Base-by-base conservation (phyloP, 2,888 invertebrate genomes). In the Ennomos erosarius region DNA sequence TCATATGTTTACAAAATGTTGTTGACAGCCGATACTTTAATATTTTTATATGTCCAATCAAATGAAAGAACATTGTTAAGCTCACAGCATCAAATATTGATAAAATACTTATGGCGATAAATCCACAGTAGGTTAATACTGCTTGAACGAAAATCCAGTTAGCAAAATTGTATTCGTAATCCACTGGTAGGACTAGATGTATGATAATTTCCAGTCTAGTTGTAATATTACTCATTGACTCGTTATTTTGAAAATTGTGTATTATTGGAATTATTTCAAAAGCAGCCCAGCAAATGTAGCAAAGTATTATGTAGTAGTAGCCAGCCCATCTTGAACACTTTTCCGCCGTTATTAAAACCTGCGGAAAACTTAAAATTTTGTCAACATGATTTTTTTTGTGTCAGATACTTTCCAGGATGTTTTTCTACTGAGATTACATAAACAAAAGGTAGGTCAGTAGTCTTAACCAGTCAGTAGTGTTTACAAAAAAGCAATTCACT, bases 101-200 rank as follows among this genome's bases (percentile, higher is more conserved):
- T 0, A 80, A 48, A 0, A 75, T 46, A 0, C 47, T 36, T 0
- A 68, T 55, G 9, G 62, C 64, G 3, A 61, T 0, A 0, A 45
- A n/a, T 10, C 54, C 59, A 9, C 54, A 43, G 16, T 78, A 76
- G 0, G 67, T 36, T 33, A 75, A 73, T 0, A 71, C 13, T 0
- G 54, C 9, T 36, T 83, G 78, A 33, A 75, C 59, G 0, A 76
- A 39, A 1, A 65, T 33, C 76, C 78, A 84, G 35, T 74, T 68
- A 5, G 48, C 56, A 34, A 67, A 74, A 37, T 79, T 68, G 43
- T 74, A 76, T 37, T 71, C 73, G 38, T 82, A 82, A 36, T 82
- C 80, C 26, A 77, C 74, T 1, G 82, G 83, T 58, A 78, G 56
- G 73, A 75, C 74, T 37, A 79, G 44, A 38, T 79, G 82, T 1